phyloP scores from a whole-genome alignment of 2,113 vertebrate species.

The Engraulis encrasicolus region DNA sequence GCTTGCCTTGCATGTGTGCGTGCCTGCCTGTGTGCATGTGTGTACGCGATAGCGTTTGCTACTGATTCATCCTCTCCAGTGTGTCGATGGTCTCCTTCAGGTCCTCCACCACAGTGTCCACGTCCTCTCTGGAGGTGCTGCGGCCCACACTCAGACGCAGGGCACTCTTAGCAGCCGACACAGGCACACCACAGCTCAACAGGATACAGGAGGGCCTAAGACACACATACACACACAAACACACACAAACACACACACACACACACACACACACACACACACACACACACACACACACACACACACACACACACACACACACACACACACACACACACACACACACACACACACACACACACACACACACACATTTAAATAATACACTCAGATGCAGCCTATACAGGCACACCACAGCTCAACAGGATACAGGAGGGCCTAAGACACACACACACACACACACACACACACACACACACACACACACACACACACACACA shows the following conservation, averaged over 20 bases:
- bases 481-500: neutral
- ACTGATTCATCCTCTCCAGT: slow-evolving; percentile 70
- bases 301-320: neutral
- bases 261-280: neutral
- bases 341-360: neutral
- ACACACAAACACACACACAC: neutral
- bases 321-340: neutral
- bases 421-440: slow-evolving; percentile 91
- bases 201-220: slow-evolving; percentile 88
- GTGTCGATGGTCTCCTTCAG: slow-evolving; percentile 78
- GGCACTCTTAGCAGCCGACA: slow-evolving; percentile 81
- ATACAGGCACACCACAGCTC: slow-evolving; percentile 78
- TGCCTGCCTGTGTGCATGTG: too few species aligned
- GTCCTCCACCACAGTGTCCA: slow-evolving; percentile 87
- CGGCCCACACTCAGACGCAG: slow-evolving; percentile 90
- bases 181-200: slow-evolving; percentile 83
- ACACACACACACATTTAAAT: too few species aligned
- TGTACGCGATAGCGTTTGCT: too few species aligned
- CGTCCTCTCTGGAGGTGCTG: slow-evolving; percentile 77
- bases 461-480: neutral
- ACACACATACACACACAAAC: neutral
- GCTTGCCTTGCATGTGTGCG: too few species aligned
- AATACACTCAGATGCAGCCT: too few species aligned
- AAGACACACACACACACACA: too few species aligned
- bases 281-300: neutral